Conservation (phyloP, 53 echinoderm and acorn worm genomes). For the Henricia sp. region DNA sequence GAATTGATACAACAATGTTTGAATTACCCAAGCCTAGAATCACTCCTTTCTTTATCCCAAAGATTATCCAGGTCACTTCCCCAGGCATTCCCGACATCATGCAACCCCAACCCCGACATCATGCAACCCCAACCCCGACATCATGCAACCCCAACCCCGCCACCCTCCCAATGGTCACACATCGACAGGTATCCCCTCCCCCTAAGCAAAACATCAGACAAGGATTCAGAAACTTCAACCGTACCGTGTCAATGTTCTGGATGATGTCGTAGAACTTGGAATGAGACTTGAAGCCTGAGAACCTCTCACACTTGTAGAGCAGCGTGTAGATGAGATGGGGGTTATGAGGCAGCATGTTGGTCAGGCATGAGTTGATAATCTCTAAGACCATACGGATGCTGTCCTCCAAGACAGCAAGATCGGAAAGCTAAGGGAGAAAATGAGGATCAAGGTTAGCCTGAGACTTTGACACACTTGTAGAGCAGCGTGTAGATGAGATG, state of each 20-base stretch:
- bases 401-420: slow-evolving; percentile 91
- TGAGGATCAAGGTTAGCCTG: slow-evolving; percentile 51
- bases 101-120: too few species aligned
- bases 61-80: too few species aligned
- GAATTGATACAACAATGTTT: too few species aligned
- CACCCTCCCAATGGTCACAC: too few species aligned
- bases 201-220: too few species aligned
- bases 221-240: too few species aligned
- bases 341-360: slow-evolving; percentile 95
- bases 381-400: slow-evolving; percentile 97
- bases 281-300: slow-evolving; percentile 89
- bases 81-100: too few species aligned
- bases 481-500: slow-evolving; percentile 98
- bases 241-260: slow-evolving; percentile 98
- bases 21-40: too few species aligned
- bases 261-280: slow-evolving; percentile 98
- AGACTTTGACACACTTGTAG: slow-evolving; percentile 92
- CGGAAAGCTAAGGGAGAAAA: slow-evolving; percentile 74
- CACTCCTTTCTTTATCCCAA: too few species aligned
- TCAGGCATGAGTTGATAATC: slow-evolving; percentile 98
- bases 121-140: too few species aligned
- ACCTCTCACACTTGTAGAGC: slow-evolving; percentile 97
- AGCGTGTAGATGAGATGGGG: slow-evolving; percentile 98
- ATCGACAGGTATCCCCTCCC: too few species aligned
- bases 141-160: too few species aligned